phyloP scores from a whole-genome alignment of 2,888 invertebrate species.

The Nasonia oneida region DNA sequence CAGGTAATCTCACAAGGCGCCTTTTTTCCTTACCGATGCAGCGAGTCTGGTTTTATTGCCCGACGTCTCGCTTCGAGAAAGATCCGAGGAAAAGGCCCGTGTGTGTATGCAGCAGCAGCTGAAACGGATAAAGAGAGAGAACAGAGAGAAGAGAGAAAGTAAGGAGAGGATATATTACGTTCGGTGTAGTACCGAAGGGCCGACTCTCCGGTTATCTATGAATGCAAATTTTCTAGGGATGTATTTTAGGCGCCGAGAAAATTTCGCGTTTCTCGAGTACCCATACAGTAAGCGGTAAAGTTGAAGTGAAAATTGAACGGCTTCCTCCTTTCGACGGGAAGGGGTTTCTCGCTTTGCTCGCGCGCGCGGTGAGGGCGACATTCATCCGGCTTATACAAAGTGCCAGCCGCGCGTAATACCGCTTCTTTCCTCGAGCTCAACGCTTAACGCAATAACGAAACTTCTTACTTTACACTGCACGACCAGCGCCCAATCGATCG shows the following conservation, averaged over 20 bases:
- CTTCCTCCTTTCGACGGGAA: not conserved
- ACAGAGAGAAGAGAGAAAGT: not conserved
- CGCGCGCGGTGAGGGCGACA: not conserved
- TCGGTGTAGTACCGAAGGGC: constrained; percentile 5
- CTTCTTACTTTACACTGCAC: too few species aligned
- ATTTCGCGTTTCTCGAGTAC: not conserved
- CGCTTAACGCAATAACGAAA: too few species aligned
- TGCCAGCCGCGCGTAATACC: too few species aligned
- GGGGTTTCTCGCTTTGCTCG: not conserved
- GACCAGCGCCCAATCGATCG: not conserved
- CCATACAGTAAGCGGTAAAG: not conserved
- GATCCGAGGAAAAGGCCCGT: constrained; percentile 6
- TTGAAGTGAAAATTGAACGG: not conserved
- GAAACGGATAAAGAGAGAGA: constrained; percentile 19
- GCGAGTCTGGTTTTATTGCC: constrained; percentile 34
- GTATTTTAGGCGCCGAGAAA: not conserved
- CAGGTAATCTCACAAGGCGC: constrained; percentile 20
- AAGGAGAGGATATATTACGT: not conserved
- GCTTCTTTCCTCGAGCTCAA: too few species aligned
- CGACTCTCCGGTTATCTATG: constrained; percentile 7
- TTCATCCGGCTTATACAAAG: not conserved
- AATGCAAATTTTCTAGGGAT: constrained; percentile 49
- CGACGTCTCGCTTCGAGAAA: not conserved
- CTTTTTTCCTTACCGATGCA: constrained; percentile 21
- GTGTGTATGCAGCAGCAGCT: not conserved